Base-by-base conservation (phyloP, 2,888 invertebrate genomes). In the Thelaira solivaga region DNA sequence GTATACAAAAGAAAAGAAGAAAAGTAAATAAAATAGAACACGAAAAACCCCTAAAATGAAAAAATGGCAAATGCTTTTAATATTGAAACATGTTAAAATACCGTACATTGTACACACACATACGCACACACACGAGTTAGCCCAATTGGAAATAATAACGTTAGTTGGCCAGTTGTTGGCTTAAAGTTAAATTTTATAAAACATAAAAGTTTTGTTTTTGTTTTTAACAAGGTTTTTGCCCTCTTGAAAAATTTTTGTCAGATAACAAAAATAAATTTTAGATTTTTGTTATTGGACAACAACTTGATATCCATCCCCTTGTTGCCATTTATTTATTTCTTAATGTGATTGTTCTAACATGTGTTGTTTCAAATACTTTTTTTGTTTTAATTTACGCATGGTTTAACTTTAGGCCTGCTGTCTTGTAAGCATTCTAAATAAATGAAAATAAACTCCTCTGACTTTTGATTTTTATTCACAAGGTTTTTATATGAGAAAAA, bases 61-160 rank as follows among this genome's bases (percentile, higher is more conserved):
- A 65, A 31, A 49, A 4, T 16, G 31, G 39, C 31, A 65, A 75
- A 53, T 67, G 26, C 55, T 43, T 47, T 20, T 18, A n/a, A 31
- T n/a, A 31, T 3, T 39, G 24, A 36, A 24, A 62, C 49, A 36
- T 31, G 34, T 29, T 13, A 29, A 49, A 51, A 8, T 26, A 5
- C 4, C 26, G 26, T 5, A 26, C 4, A 26, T 26, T 26, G 26
- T 4, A 26, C 4, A 26, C 26, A 6, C 4, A 26, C 4, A 26
- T 26, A 5, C 6, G 16, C 26, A 16, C 26, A 49, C 61, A 11
- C 34, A 62, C 51, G 61, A 62, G 7, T 36, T 43, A 45, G 24
- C 16, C 34, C 39, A 39, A 61, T 65, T 65, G 76, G 51, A 71
- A 71, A 71, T 71, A 59, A 11, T 20, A 24, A 31, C 16, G 34